Evolutionary conservation across 2,113 vertebrate genomes (phyloP).

Genomic region (Morone chrysops): DNA sequence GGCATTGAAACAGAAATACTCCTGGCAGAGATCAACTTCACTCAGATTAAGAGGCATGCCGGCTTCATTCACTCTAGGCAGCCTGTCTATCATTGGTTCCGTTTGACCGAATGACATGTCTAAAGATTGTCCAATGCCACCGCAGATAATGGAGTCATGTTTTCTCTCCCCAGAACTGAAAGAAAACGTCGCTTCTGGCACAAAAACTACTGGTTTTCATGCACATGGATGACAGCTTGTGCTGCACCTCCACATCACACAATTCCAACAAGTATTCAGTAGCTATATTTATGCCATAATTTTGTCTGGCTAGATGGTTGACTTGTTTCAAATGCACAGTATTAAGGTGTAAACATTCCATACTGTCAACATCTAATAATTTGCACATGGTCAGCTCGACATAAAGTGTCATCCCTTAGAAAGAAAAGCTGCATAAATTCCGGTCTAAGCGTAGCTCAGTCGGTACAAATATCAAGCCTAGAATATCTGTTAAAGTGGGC

Average conservation of each 20-base stretch:
- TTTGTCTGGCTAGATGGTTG: slow-evolving; percentile 1
- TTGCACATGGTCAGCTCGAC: neutral
- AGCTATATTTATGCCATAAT: slow-evolving; percentile 16
- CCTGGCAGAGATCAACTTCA: slow-evolving; percentile 55
- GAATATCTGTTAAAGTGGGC: slow-evolving; percentile 26
- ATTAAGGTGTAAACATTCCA: neutral
- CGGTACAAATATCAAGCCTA: slow-evolving; percentile 9
- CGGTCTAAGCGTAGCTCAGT: slow-evolving; percentile 6
- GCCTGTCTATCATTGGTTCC: slow-evolving; percentile 68
- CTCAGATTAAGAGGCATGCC: slow-evolving; percentile 61
- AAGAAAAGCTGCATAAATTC: neutral
- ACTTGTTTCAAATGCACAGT: slow-evolving; percentile 17
- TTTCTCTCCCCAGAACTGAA: slow-evolving; percentile 38
- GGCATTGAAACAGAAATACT: slow-evolving; percentile 45
- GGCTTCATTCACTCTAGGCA: slow-evolving; percentile 49
- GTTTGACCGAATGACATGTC: slow-evolving; percentile 61
- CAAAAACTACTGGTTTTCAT: slow-evolving; percentile 45
- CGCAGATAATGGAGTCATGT: slow-evolving; percentile 54
- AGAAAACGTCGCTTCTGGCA: slow-evolving; percentile 41
- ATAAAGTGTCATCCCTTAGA: neutral
- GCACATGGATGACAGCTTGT: slow-evolving; percentile 25
- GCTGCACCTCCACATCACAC: slow-evolving; percentile 9
- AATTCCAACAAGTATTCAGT: slow-evolving; percentile 12
- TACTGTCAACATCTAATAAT: neutral
- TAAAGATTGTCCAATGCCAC: slow-evolving; percentile 65